Percentiles rank a stretch among this genome's conserved stretches.
These are phyloP conservation scores for Heliconius ethilla DNA, from an alignment of 2,888 invertebrate genomes.

Conservation along the genomic window DNA sequence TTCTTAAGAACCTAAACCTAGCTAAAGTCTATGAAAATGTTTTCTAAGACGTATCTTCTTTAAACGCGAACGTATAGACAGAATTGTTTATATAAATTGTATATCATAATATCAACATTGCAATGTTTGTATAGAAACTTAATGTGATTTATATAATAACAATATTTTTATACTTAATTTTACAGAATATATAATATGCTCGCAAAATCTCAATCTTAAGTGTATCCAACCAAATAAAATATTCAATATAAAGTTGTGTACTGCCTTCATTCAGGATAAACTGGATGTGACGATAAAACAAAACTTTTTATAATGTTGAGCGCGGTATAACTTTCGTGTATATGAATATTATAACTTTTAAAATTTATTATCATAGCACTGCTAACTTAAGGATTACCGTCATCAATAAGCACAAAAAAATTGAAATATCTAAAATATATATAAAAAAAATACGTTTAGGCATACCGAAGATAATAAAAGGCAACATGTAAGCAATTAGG, in stretches of 20 bases:
- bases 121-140: neutral
- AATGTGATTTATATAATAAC: neutral
- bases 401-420: neutral
- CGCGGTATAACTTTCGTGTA: slow-evolving; percentile 25
- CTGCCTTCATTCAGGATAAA: slow-evolving; percentile 1
- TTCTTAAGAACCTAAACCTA: slow-evolving; percentile 32
- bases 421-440: neutral
- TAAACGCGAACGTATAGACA: neutral
- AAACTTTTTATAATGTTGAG: slow-evolving; percentile 25
- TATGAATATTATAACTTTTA: slow-evolving; percentile 19
- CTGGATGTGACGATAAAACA: slow-evolving; percentile 27
- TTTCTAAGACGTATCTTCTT: neutral
- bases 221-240: slow-evolving; percentile 1
- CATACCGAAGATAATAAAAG: neutral
- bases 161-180: neutral
- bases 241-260: slow-evolving; percentile 1
- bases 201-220: neutral
- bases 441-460: neutral
- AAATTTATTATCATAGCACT: slow-evolving; percentile 7
- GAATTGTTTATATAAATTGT: neutral
- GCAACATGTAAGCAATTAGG: slow-evolving; percentile 39
- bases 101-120: no score
- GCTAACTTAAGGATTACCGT: neutral
- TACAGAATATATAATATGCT: neutral
- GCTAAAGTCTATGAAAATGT: neutral